Evolutionary conservation across 30 jellyfish, hydroid and myxozoan species (phyloP), one percentile per base, ranked within the genome.

Genomic region (Phacellophora camtschatica): DNA sequence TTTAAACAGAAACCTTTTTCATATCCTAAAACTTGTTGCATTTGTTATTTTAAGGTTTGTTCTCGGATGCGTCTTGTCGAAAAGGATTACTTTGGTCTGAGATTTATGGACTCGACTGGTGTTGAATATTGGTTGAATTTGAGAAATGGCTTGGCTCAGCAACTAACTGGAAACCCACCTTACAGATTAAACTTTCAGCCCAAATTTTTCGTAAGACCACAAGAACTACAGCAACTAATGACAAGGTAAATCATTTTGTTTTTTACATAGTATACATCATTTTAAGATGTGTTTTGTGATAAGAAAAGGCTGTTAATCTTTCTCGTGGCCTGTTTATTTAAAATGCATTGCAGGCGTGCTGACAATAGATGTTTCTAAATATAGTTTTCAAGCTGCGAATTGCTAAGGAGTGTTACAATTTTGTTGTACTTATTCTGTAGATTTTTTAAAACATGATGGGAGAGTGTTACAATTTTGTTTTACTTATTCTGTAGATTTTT

Each of bases 71-170:
- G 55, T 48, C 63, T 93, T 24, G 77, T 88, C 49, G 99, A 95
- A 80, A 84, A 80, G 39, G 97, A 95, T 71, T 95, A 88, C 82
- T 95, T 95, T 89, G 99, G 99, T 4, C 89, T 95, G 31, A 89
- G 97, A 11, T 84, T 70, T 75, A 86, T 69, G 28, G 84, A 85
- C 67, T 51, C 84, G 24, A 86, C 51, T 62, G 95, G 97, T 35
- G 96, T 86, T 33, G 96, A 93, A 56, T 76, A 89, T 27, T 95
- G 99, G 99, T 32, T 95, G 64, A 95, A 95, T 51, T 77, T 95
- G 67, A 62, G 99, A 63, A 95, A 95, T 67, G 50, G 72, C 53
- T 75, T 95, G 41, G 75, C 93, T 16, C 86, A 86, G 39, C 97
- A 95, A 95, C 86, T 95, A 35, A 50, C 88, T 18, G 97, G 97